Evolutionary conservation across 2,888 invertebrate species (phyloP).

Genomic region (Sphecodes monilicornis): DNA sequence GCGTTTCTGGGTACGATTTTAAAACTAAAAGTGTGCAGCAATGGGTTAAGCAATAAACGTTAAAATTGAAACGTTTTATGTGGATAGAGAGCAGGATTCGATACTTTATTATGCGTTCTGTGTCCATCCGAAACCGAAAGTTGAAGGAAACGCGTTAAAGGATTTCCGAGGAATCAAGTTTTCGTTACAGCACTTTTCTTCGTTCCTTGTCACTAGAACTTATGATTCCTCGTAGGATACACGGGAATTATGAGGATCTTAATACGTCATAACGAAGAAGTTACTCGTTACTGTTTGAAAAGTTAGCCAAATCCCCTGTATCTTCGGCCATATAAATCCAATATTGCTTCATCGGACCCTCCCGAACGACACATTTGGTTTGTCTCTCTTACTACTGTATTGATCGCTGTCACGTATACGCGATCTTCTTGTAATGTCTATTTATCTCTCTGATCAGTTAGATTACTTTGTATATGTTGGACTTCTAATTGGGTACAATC

Average conservation of each 20-base stretch:
- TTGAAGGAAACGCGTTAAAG: slow-evolving; percentile 26
- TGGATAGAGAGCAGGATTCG: background rate
- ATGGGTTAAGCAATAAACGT: too few species aligned
- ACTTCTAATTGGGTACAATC: background rate
- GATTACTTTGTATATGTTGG: background rate
- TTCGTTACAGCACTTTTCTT: slow-evolving; percentile 5
- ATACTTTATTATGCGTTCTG: background rate
- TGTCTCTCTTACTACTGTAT: background rate
- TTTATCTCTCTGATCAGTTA: background rate
- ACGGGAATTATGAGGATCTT: slow-evolving; percentile 17
- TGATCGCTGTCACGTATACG: background rate
- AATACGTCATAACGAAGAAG: slow-evolving; percentile 12
- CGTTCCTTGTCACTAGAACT: slow-evolving; percentile 5
- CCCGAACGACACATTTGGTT: background rate
- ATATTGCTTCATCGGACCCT: background rate
- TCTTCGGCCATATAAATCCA: background rate
- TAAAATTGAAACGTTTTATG: background rate
- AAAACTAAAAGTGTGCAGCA: too few species aligned
- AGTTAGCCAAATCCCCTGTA: slow-evolving; percentile 16
- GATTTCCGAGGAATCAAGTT: slow-evolving; percentile 42
- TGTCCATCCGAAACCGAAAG: slow-evolving; percentile 22
- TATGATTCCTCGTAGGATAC: background rate
- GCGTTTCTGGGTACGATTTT: too few species aligned
- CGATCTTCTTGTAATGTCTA: background rate
- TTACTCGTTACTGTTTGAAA: slow-evolving; percentile 10